Base-by-base conservation (phyloP, 2,113 vertebrate species). In the Lepus europaeus region DNA sequence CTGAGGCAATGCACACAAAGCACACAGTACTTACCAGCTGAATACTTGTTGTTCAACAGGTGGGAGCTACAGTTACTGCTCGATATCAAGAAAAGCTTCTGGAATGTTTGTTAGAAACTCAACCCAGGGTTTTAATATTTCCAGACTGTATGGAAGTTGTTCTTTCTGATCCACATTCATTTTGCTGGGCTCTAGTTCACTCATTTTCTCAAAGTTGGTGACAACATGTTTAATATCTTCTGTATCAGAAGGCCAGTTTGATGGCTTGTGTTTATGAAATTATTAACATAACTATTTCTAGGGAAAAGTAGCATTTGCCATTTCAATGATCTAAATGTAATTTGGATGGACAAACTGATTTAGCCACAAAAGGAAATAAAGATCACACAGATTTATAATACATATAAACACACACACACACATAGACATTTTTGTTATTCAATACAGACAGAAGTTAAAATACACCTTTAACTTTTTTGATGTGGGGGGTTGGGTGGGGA, bases 151-250 rank as follows among this genome's bases (percentile, higher is more conserved):
- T 16, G 17, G 61, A 85, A 59, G 9, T 22, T 81, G 51, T 76
- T 81, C 70, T 70, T 51, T 80, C 61, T 64, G 63, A 12, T 39
- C 78, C 25, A 68, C 36, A 90, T 77, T 66, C 72, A 63, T 78
- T 92, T 80, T 87, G 29, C 64, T 82, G 31, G 49, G 68, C 74
- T 78, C 8, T 29, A 14, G 20, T 84, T 82, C 36, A 88, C 69
- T 97, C 49, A 76, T 86, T 93, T 94, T 93, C 61, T 91, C 64
- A 59, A 87, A 79, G 53, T 74, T 80, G 20, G 51, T 20, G 51
- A 68, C 53, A 84, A 83, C 81, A 74, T 88, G 76, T 80, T 82
- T 94, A 80, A 63, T 74, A 88, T 51, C 45, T 92, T 79, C 51
- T 36, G 20, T 88, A 31, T 66, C 95, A 80, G 25, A 29, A 96